Evolutionary conservation across 2,797 vertebrate genomes (phyloP), one percentile per base, ranked within the genome.

Genomic region (Mycteria americana): DNA sequence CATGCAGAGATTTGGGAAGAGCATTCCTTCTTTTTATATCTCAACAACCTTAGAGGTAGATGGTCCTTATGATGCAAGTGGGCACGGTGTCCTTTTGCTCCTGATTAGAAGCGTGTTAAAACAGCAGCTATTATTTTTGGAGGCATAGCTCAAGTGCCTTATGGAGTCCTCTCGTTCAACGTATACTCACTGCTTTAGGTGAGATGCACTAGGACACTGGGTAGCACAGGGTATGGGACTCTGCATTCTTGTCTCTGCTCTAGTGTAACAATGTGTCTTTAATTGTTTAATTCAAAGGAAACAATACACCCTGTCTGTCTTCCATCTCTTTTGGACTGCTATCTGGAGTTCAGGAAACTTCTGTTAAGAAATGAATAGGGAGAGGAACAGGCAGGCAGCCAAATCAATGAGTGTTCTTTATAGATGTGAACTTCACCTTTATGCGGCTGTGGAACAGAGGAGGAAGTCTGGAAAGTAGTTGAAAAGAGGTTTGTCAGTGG

Each of bases 311-410:
- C 84, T 50, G 30, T 73, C 77, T 85, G 23, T 23, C 88, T 95
- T 56, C 80, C 84, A 73, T 41, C 72, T 91, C 67, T 83, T 8
- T 54, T 63, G 62, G 24, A 4, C 60, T 89, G 89, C 51, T 94
- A 92, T 96, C 95, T 91, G 84, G 70, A 89, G 48, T 89, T 91
- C 95, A 95, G 96, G 96, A 97, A 95, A 68, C 89, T 89, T 96
- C 95, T 96, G 95, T 80, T 91, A 60, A 93, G 91, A 67, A 73
- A 56, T 91, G 80, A 89, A 89, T 73, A 82, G 67, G 54, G 86
- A 95, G 63, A 92, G 93, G 72, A 87, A 30, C 45, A 64, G 92
- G 93, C 96, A 91, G 89, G 81, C 93, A 74, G 89, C 95, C 96
- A 97, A 67, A 80, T 79, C 81, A 48, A 8, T 73, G 50, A 93